These are phyloP conservation scores for Myocastor coypus DNA, from an alignment of 2,113 vertebrate species.

Conservation along the genomic window DNA sequence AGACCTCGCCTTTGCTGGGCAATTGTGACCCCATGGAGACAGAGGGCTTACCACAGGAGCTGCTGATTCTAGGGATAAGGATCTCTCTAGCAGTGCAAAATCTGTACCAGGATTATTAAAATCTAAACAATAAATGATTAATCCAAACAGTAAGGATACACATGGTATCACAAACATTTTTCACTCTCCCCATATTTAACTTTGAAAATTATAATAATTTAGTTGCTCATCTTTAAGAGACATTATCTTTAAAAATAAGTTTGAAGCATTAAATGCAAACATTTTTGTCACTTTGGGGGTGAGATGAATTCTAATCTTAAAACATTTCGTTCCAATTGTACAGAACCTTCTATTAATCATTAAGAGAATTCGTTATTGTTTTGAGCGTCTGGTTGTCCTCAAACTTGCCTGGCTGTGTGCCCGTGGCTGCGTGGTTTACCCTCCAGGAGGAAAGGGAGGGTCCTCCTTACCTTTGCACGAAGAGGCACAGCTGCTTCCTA, in stretches of 20 bases:
- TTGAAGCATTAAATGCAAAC: background rate
- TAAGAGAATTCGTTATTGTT: background rate
- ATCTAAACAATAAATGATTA: background rate
- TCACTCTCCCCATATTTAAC: background rate
- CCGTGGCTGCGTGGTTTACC: background rate
- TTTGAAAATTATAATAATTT: background rate
- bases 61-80: background rate
- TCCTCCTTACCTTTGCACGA: background rate
- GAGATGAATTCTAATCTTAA: slow-evolving; percentile 25
- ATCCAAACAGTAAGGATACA: background rate
- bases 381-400: background rate
- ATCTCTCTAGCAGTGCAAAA: background rate
- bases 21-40: background rate
- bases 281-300: slow-evolving; percentile 26
- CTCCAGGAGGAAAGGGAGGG: background rate
- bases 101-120: slow-evolving; percentile 25
- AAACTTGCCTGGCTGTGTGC: background rate
- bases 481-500: background rate
- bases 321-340: background rate
- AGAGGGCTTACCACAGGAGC: background rate
- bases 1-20: background rate
- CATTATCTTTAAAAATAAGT: slow-evolving; percentile 11
- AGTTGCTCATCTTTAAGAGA: background rate
- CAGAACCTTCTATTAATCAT: background rate
- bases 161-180: background rate